Evolutionary conservation across 2,888 invertebrate genomes (phyloP).

Genomic region (Gnatocerus cornutus): DNA sequence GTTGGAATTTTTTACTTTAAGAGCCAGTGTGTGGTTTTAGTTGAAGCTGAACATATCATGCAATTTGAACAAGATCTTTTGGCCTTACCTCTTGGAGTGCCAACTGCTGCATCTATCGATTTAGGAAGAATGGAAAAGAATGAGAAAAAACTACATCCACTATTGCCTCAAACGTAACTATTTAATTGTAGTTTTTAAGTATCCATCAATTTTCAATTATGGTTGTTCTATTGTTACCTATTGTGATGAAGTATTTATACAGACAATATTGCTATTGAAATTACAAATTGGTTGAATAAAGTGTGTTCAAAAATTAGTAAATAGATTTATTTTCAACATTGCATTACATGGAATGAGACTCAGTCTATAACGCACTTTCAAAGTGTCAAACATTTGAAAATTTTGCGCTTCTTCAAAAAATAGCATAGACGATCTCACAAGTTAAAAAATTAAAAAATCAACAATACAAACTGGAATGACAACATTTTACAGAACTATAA

Average conservation of each 20-base stretch:
- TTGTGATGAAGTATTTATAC: conserved; percentile 12
- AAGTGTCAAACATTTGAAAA: not conserved
- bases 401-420: conserved; percentile 31
- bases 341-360: conserved; percentile 53
- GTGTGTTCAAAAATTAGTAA: conserved; percentile 36
- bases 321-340: conserved; percentile 41
- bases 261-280: conserved; percentile 4
- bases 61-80: conserved; percentile 81
- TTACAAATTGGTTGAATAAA: conserved; percentile 31
- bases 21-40: conserved; percentile 65
- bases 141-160: conserved; percentile 63
- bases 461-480: conserved; percentile 40
- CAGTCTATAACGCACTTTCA: conserved; percentile 50
- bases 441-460: conserved; percentile 42
- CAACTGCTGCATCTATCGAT: conserved; percentile 76
- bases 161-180: conserved; percentile 54
- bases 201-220: not conserved
- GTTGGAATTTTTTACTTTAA: conserved; percentile 6
- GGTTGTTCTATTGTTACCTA: conserved; percentile 8
- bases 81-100: conserved; percentile 83
- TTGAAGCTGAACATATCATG: conserved; percentile 87
- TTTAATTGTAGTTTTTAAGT: not conserved
- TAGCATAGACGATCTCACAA: conserved; percentile 51
- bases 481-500: conserved; percentile 22
- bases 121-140: conserved; percentile 62